Conservation (phyloP, 2,888 invertebrate genomes). For the Venusia cambrica region DNA sequence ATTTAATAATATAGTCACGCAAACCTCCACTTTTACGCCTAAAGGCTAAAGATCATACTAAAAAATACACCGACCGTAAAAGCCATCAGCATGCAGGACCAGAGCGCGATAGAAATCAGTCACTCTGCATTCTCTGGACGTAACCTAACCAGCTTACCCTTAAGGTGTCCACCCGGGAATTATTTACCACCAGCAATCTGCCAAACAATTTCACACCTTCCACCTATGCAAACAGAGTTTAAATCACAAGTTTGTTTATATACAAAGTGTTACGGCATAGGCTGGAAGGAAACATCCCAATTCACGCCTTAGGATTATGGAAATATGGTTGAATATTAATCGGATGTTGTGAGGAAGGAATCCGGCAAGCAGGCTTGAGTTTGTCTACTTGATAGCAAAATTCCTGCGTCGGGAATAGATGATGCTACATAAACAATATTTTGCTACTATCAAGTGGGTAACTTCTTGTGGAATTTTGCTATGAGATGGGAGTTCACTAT, state of each 20-base stretch:
- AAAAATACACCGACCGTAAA: conserved; percentile 27
- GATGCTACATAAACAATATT: conserved; percentile 35
- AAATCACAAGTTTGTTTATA: conserved; percentile 18
- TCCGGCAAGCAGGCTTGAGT: conserved; percentile 34
- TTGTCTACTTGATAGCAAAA: conserved; percentile 37
- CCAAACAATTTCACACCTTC: conserved; percentile 23
- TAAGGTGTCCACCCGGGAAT: conserved; percentile 44
- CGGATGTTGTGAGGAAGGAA: conserved; percentile 16
- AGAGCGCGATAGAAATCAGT: conserved; percentile 44
- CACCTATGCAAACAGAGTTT: conserved; percentile 8
- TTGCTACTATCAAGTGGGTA: conserved; percentile 27
- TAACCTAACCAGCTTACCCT: conserved; percentile 47
- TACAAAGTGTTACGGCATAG: conserved; percentile 27
- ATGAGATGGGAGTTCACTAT: conserved; percentile 17
- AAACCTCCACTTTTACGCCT: too few species aligned
- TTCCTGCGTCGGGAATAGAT: conserved; percentile 37
- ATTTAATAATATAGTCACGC: too few species aligned
- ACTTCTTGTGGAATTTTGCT: conserved; percentile 23
- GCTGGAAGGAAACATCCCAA: conserved; percentile 17
- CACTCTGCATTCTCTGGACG: conserved; percentile 43
- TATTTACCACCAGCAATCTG: conserved; percentile 38
- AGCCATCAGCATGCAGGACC: conserved; percentile 38
- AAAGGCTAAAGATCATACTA: too few species aligned
- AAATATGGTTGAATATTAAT: conserved; percentile 20
- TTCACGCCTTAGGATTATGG: conserved; percentile 20